A percentile compares a stretch with the other conserved stretches of the same genome.
These are phyloP conservation scores for Neodiprion virginianus DNA, from an alignment of 1,140 invertebrate species.

Conservation along the genomic window DNA sequence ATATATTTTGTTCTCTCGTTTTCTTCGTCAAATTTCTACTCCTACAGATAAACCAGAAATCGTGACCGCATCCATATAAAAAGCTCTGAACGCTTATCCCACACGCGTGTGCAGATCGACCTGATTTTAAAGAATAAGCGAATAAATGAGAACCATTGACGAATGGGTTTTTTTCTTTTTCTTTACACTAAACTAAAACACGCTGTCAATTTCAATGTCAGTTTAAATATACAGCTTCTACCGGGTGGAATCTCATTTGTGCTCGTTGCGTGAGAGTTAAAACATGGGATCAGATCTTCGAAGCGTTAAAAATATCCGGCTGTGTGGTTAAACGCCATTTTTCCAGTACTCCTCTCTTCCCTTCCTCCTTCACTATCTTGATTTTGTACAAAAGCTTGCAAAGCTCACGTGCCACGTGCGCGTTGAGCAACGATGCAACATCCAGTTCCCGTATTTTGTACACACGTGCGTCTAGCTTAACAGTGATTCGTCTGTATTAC, in stretches of 20 bases:
- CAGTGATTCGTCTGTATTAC: background rate
- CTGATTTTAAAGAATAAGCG: too few species aligned
- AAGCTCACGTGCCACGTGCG: background rate
- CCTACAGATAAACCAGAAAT: too few species aligned
- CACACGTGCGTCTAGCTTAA: background rate
- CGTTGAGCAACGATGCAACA: background rate
- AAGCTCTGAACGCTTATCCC: too few species aligned
- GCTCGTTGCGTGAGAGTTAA: background rate
- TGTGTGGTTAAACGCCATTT: too few species aligned
- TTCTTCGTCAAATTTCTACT: too few species aligned
- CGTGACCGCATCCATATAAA: too few species aligned
- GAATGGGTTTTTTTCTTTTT: background rate
- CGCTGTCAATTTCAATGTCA: background rate
- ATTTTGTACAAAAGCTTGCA: background rate
- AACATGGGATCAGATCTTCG: too few species aligned
- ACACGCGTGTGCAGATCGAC: too few species aligned
- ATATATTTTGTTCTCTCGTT: too few species aligned
- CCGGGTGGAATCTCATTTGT: background rate
- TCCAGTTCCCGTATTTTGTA: background rate
- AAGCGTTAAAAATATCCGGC: too few species aligned
- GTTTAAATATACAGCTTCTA: background rate
- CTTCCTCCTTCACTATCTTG: background rate
- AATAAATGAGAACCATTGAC: too few species aligned
- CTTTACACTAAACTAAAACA: background rate
- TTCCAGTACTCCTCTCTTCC: too few species aligned